Percentiles rank a stretch among this genome's conserved stretches.
These are phyloP conservation scores for Irena cyanogastra DNA, from an alignment of 2,113 vertebrate genomes.

Conservation along the genomic window DNA sequence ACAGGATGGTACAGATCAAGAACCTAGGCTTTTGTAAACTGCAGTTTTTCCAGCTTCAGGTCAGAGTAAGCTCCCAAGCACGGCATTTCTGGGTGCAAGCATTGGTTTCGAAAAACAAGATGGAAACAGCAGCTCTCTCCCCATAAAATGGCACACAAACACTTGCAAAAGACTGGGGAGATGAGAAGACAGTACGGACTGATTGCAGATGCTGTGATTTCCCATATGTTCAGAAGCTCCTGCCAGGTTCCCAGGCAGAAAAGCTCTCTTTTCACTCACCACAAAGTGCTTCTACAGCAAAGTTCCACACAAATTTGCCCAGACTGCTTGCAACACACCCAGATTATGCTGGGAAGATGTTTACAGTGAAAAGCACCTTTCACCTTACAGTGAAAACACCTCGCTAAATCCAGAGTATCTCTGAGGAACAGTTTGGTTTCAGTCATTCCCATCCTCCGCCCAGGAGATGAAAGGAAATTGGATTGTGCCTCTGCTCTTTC, in stretches of 20 bases:
- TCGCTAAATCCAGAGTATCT: background rate
- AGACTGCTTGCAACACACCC: background rate
- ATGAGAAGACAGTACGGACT: fast-evolving
- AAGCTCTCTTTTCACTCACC: background rate
- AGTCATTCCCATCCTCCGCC: background rate
- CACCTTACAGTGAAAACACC: too few relatives aligned
- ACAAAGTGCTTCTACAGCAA: background rate
- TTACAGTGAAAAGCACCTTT: background rate
- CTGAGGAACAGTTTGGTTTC: background rate
- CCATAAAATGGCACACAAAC: background rate
- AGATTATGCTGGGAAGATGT: background rate
- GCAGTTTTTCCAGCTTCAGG: background rate
- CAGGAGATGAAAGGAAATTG: background rate
- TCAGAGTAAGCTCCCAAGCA: background rate
- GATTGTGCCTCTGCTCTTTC: background rate
- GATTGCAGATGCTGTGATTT: background rate
- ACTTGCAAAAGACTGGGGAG: background rate
- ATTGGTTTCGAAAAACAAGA: background rate
- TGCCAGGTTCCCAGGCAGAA: background rate
- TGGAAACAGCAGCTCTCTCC: background rate
- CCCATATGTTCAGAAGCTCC: background rate
- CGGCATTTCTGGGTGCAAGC: background rate
- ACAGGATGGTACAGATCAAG: fast-evolving
- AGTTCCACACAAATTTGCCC: background rate
- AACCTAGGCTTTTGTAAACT: background rate